Evolutionary conservation across 2,797 vertebrate species (phyloP), one percentile per base, ranked within the genome.

Genomic region (Microctenopoma lineatum): DNA sequence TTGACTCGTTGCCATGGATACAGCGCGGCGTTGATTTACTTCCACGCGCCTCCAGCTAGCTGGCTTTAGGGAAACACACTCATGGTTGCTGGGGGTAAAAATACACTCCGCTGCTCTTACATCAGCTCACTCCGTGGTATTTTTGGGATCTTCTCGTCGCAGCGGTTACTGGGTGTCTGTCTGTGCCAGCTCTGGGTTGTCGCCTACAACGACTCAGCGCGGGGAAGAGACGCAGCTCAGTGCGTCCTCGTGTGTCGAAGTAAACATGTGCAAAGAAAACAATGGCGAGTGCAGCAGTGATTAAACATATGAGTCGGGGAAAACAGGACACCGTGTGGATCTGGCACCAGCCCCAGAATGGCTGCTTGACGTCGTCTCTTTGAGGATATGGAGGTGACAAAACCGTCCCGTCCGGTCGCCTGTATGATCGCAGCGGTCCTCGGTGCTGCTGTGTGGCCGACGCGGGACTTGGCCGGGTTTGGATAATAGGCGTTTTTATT

Each of bases 51-150:
- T 27, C 59, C 58, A 27, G 67, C 65, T 78, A 27, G 72, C 26
- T 50, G 67, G 62, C 63, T 81, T 74, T 21, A 25, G 77, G 55
- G 72, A 73, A 81, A 73, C 56, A 73, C 79, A 83, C 53, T 86
- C 87, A 34, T 90, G 83, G 93, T 86, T 84, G 92, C 91, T 84
- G 27, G 65, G 65, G 77, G 86, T 93, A 94, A 92, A 94, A 94
- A 94, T 94, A 91, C 94, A 91, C 87, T 79, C 70, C 32, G n/a
- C 59, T 12, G 83, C 89, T 87, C 86, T 92, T 87, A 85, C 90
- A 89, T 84, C 88, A 89, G 86, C 59, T 82, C 65, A 59, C 85
- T 67, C 77, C 25, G 74, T 26, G 86, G 81, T 94, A 94, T 94
- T 93, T 93, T 92, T 83, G 92, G 93, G 80, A 84, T 52, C 82